phyloP scores from a whole-genome alignment of 64 coral and sea anemone species.

The Porites lutea region DNA sequence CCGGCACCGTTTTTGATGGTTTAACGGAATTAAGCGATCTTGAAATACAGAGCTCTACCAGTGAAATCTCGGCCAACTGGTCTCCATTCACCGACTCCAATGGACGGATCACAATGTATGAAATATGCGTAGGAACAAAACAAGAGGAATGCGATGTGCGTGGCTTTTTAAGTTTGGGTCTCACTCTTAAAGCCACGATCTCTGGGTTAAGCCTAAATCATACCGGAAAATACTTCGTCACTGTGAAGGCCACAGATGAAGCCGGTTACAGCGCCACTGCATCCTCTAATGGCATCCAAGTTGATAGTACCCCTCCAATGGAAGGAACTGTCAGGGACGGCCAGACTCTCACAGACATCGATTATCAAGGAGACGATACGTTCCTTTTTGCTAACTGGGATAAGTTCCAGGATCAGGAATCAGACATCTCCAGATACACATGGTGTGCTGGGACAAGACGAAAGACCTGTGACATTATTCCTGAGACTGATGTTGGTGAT shows the following conservation, averaged over 20 bases:
- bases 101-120: constrained; percentile 45
- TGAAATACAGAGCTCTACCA: constrained; percentile 41
- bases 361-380: constrained; percentile 79
- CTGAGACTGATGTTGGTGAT: constrained; percentile 45
- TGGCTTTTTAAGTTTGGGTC: constrained; percentile 25
- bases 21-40: constrained; percentile 17
- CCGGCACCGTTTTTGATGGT: constrained; percentile 61
- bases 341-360: constrained; percentile 53
- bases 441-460: constrained; percentile 83
- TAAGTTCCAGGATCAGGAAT: constrained; percentile 83
- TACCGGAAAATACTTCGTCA: constrained; percentile 69
- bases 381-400: constrained; percentile 89
- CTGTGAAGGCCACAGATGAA: constrained; percentile 82
- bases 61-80: constrained; percentile 76
- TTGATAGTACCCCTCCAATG: constrained; percentile 77
- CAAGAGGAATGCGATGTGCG: constrained; percentile 55
- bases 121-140: constrained; percentile 72
- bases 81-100: constrained; percentile 56
- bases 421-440: constrained; percentile 74
- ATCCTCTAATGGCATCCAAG: constrained; percentile 73
- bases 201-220: constrained; percentile 80
- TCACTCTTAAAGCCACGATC: constrained; percentile 44
- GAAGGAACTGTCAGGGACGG: constrained; percentile 73
- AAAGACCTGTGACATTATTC: constrained; percentile 83
- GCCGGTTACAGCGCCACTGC: constrained; percentile 71